Evolutionary conservation across 2,797 vertebrate genomes (phyloP).

Genomic region (Selene dorsalis): DNA sequence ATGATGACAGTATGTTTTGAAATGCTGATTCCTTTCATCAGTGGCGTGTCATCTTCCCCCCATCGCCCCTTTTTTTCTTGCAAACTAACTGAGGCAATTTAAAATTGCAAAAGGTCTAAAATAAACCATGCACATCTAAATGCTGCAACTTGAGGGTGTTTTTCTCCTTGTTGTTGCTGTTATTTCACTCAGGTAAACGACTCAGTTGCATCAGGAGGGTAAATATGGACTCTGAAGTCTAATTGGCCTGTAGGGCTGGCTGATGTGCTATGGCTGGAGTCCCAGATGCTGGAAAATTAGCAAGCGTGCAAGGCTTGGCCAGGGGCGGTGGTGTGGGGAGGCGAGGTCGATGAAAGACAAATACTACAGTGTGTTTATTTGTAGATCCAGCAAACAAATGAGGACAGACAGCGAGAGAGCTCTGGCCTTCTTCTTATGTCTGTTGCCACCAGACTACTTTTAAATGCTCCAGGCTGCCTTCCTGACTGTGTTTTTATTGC

Average conservation of each 20-base stretch:
- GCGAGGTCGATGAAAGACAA: constrained; percentile 59
- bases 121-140: constrained; percentile 47
- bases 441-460: constrained; percentile 56
- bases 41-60: background rate
- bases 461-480: constrained; percentile 63
- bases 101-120: constrained; percentile 38
- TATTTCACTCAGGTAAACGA: constrained; percentile 69
- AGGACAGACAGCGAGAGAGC: constrained; percentile 38
- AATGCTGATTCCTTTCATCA: constrained; percentile 67
- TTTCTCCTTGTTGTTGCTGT: constrained; percentile 60
- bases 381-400: constrained; percentile 62
- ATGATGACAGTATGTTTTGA: constrained; percentile 65
- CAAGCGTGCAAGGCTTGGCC: constrained; percentile 44
- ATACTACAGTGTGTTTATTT: constrained; percentile 66
- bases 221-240: constrained; percentile 69
- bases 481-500: constrained; percentile 71
- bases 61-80: background rate
- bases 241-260: constrained; percentile 75
- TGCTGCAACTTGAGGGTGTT: constrained; percentile 47
- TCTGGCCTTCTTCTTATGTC: constrained; percentile 56
- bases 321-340: constrained; percentile 30
- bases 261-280: constrained; percentile 53
- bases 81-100: constrained; percentile 55
- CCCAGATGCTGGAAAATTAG: constrained; percentile 74
- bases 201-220: constrained; percentile 76